phyloP scores from a whole-genome alignment of 2,888 invertebrate genomes.

The Athalia rosae region DNA sequence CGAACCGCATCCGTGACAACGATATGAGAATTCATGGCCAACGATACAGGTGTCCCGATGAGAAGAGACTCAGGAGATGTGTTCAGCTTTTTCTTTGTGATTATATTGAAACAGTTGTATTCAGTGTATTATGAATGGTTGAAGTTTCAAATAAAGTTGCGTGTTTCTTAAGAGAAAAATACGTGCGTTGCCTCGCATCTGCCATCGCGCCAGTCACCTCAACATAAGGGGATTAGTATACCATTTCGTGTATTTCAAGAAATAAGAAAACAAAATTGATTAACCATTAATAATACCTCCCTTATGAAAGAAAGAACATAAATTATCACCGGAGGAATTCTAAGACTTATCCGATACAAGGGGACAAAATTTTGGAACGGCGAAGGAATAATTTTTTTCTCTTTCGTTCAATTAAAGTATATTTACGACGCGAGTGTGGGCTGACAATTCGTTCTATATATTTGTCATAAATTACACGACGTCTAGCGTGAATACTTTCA shows the following conservation, averaged over 20 bases:
- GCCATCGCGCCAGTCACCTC: slow-evolving; percentile 8
- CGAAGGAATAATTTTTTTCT: slow-evolving; percentile 8
- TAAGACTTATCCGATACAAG: slow-evolving; percentile 13
- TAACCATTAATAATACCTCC: slow-evolving; percentile 6
- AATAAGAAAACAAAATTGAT: slow-evolving; percentile 4
- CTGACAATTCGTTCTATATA: slow-evolving; percentile 43
- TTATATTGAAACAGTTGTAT: slow-evolving; percentile 37
- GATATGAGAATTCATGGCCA: slow-evolving; percentile 27
- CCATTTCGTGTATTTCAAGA: not conserved
- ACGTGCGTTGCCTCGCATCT: slow-evolving; percentile 16
- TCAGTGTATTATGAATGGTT: slow-evolving; percentile 2
- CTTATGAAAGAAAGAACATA: not conserved
- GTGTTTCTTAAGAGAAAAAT: not conserved
- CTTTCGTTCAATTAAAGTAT: slow-evolving; percentile 31
- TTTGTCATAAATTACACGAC: slow-evolving; percentile 35
- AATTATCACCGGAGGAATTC: slow-evolving; percentile 11
- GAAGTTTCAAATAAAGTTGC: slow-evolving; percentile 26
- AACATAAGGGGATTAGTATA: slow-evolving; percentile 15
- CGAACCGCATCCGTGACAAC: slow-evolving; percentile 18
- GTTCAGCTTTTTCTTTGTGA: slow-evolving; percentile 2
- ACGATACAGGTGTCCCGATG: slow-evolving; percentile 26
- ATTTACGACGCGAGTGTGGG: slow-evolving; percentile 39
- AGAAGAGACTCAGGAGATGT: slow-evolving; percentile 11
- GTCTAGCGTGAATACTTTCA: slow-evolving; percentile 10
- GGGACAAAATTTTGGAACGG: not conserved